Evolutionary conservation across 2,797 vertebrate genomes (phyloP).

Genomic region (Gadopsis bispinosus): DNA sequence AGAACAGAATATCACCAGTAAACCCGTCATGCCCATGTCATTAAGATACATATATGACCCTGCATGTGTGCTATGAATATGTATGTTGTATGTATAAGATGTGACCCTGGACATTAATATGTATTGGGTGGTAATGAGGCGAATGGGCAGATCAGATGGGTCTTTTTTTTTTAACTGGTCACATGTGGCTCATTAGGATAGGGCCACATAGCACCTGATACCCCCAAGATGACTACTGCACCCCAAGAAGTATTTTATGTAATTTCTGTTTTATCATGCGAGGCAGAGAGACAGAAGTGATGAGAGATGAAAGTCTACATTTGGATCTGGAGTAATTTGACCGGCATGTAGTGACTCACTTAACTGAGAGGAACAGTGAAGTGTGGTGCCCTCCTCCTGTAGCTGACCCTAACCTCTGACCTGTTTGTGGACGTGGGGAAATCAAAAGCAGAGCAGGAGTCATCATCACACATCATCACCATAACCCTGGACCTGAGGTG

Average conservation of each 20-base stretch:
- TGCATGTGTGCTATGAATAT: slow-evolving; percentile 82
- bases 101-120: slow-evolving; percentile 84
- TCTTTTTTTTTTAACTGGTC: slow-evolving; percentile 80
- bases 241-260: slow-evolving; percentile 65
- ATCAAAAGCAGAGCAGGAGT: background rate
- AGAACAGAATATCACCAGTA: slow-evolving; percentile 47
- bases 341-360: slow-evolving; percentile 7
- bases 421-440: slow-evolving; percentile 7
- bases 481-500: background rate
- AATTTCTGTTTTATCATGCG: slow-evolving; percentile 45
- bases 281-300: slow-evolving; percentile 12
- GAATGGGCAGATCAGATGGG: slow-evolving; percentile 82
- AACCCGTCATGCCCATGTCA: slow-evolving; percentile 64
- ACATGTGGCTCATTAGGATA: slow-evolving; percentile 84
- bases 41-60: slow-evolving; percentile 75
- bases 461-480: slow-evolving; percentile 8
- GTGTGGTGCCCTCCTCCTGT: background rate
- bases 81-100: slow-evolving; percentile 83
- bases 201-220: slow-evolving; percentile 77
- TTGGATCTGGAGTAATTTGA: slow-evolving; percentile 15
- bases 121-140: slow-evolving; percentile 84
- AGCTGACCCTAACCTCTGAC: slow-evolving; percentile 32
- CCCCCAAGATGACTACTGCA: slow-evolving; percentile 69
- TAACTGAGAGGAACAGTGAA: slow-evolving; percentile 1
- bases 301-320: slow-evolving; percentile 25